These are phyloP conservation scores for Augiades crinisus DNA, from an alignment of 2,888 invertebrate species.

Conservation along the genomic window DNA sequence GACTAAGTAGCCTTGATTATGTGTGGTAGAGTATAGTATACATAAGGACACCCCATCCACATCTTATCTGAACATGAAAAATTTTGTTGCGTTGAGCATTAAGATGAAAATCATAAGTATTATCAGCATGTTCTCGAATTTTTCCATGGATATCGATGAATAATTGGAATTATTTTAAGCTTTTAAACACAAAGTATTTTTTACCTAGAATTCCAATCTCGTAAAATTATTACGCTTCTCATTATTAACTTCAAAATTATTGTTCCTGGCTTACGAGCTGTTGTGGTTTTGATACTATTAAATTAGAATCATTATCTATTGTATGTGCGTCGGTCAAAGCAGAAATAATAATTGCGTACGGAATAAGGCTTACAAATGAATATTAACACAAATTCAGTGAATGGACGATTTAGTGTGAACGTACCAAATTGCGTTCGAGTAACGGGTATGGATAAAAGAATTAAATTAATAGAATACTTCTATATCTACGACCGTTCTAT, in stretches of 20 bases:
- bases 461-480: slow-evolving; percentile 2
- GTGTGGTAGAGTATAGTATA: no score
- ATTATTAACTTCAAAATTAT: slow-evolving; percentile 1
- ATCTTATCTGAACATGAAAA: no score
- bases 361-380: slow-evolving; percentile 34
- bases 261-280: background rate
- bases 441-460: slow-evolving; percentile 9
- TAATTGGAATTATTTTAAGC: no score
- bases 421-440: slow-evolving; percentile 23
- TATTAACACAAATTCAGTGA: slow-evolving; percentile 32
- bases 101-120: no score
- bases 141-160: no score
- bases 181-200: no score
- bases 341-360: slow-evolving; percentile 30
- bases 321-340: slow-evolving; percentile 20
- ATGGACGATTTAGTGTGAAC: slow-evolving; percentile 34
- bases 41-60: no score
- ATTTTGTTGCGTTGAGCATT: no score
- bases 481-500: no score
- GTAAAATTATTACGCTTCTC: background rate
- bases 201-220: background rate
- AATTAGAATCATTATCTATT: slow-evolving; percentile 31
- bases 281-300: slow-evolving; percentile 19
- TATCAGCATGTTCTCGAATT: no score
- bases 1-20: no score